Conservation (phyloP, 1,140 invertebrate species). For the Protaetia brevitarsis region DNA sequence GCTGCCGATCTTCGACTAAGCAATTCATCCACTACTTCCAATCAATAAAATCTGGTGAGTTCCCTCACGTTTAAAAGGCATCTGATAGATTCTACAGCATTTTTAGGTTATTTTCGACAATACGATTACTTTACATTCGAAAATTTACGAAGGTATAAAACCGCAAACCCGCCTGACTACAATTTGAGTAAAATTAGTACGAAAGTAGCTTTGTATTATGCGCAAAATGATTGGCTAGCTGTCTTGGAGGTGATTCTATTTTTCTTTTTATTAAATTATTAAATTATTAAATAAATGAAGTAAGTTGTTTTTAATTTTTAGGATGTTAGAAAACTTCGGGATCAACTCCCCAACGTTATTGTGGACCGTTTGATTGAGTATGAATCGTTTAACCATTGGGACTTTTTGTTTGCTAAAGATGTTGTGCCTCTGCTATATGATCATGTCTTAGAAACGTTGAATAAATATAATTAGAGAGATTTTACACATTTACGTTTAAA, state of each 20-base stretch:
- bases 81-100: neutral
- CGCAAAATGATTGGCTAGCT: neutral
- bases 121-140: neutral
- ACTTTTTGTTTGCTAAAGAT: conserved; percentile 20
- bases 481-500: too few species aligned
- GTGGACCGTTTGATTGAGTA: conserved; percentile 5
- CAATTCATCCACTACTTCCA: conserved; percentile 20
- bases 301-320: neutral
- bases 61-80: conserved; percentile 28
- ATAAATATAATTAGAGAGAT: neutral
- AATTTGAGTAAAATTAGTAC: conserved; percentile 55
- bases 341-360: conserved; percentile 1
- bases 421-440: neutral
- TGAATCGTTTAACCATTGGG: conserved; percentile 15
- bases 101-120: conserved; percentile 4
- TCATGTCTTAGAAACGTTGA: neutral
- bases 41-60: conserved; percentile 36
- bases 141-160: conserved; percentile 47
- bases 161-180: conserved; percentile 59
- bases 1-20: conserved; percentile 9
- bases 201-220: conserved; percentile 52
- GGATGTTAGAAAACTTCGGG: conserved; percentile 1
- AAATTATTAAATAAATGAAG: too few species aligned
- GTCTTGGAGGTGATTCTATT: neutral
- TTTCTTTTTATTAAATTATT: too few species aligned